Evolutionary conservation across 1,140 invertebrate species (phyloP), one percentile per base, ranked within the genome.

Genomic region (Hycleus phaleratus): DNA sequence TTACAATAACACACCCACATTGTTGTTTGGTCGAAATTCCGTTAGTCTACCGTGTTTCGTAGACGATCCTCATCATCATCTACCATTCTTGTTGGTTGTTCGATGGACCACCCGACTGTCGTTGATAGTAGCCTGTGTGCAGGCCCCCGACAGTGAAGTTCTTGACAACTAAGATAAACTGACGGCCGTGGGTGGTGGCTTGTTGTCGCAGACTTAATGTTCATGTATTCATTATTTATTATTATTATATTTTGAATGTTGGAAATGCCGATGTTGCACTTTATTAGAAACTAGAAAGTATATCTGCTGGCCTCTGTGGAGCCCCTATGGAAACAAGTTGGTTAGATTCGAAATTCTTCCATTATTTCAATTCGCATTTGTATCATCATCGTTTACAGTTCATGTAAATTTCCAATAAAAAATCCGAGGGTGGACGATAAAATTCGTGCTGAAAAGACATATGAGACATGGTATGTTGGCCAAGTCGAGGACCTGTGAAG

Each of bases 121-220:
- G 56, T 40, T 60, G 62, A 66, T 68, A 64, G 66, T 68, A 68
- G 66, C 66, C 45, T 64, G 56, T 58, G 54, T 52, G 58, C 43
- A 26, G 63, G 60, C 61, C 65, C 61, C 63, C 63, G 65, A 66
- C 61, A 38, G 64, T 53, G 64, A 64, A 45, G 32, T 38, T 64
- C 67, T 65, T 62, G 67, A 68, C 67, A 68, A 65, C 60, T 25
- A 61, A 68, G 67, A 67, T 68, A 68, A 68, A 68, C 67, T 67
- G 67, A 59, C 61, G 50, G 46, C 68, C 59, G 65, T 68, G 66
- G 66, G 68, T 70, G 66, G 68, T 64, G 63, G 66, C 68, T 63
- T 70, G 68, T 70, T 68, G 68, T 70, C 68, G 68, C 66, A 46
- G 64, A 67, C 60, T 60, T 70, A 70, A 70, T 70, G 68, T 64